A percentile compares a stretch with the other conserved stretches of the same genome.
Evolutionary conservation across 2,113 vertebrate genomes (phyloP).

Genomic region (Rhipidura dahli): DNA sequence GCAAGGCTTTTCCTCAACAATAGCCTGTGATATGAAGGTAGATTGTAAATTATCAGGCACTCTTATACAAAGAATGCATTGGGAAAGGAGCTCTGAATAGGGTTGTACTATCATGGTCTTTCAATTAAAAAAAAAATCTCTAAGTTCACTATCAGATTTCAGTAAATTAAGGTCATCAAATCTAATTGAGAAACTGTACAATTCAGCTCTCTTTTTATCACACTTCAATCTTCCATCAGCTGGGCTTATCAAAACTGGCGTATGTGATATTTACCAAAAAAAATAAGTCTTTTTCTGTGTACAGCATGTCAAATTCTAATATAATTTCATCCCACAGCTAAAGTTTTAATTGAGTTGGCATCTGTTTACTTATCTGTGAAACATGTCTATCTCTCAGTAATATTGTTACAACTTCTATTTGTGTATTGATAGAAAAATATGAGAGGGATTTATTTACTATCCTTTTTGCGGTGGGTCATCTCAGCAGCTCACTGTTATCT

Average conservation of each 20-base stretch:
- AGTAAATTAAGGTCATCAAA: slow-evolving; percentile 28
- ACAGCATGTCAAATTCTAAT: background rate
- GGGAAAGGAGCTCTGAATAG: slow-evolving; percentile 31
- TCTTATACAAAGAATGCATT: slow-evolving; percentile 16
- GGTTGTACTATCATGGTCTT: slow-evolving; percentile 17
- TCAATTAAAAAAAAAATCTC: slow-evolving; percentile 37
- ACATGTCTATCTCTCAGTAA: background rate
- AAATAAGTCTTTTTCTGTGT: background rate
- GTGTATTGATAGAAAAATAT: background rate
- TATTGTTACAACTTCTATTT: background rate
- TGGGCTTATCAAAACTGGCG: background rate
- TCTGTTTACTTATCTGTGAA: background rate
- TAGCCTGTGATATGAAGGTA: slow-evolving; percentile 28
- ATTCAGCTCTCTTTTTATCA: slow-evolving; percentile 28
- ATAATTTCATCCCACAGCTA: background rate
- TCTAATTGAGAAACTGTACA: slow-evolving; percentile 22
- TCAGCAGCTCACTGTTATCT: background rate
- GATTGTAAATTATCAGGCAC: background rate
- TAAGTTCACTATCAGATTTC: slow-evolving; percentile 20
- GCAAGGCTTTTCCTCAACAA: background rate
- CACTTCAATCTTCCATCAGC: background rate
- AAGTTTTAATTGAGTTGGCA: background rate
- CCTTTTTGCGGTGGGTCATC: background rate
- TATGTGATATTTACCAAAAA: background rate
- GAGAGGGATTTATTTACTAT: background rate